phyloP scores from a whole-genome alignment of 1,140 invertebrate species.

The Belonocnema kinseyi region DNA sequence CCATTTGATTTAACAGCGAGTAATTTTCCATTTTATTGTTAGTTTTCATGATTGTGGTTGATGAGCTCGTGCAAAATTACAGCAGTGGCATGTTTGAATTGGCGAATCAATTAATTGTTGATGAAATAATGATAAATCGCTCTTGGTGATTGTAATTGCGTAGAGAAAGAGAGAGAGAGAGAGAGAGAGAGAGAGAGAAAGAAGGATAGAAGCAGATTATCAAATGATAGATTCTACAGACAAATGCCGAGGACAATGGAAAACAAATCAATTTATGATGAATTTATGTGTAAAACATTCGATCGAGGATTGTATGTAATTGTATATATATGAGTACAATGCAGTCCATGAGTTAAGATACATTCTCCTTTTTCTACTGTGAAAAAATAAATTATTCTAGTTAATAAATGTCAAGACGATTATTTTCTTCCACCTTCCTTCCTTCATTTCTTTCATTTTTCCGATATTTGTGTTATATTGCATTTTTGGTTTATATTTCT shows the following conservation, averaged over 20 bases:
- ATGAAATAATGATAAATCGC: too few species aligned
- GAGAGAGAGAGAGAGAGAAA: too few species aligned
- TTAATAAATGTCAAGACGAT: constrained; percentile 67
- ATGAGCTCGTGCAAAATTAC: too few species aligned
- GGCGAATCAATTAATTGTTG: too few species aligned
- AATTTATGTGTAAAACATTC: constrained; percentile 73
- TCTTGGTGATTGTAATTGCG: too few species aligned
- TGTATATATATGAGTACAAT: constrained; percentile 72
- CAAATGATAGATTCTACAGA: constrained; percentile 44
- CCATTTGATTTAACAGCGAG: constrained; percentile 35
- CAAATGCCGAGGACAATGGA: constrained; percentile 61
- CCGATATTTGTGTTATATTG: neutral
- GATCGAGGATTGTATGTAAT: constrained; percentile 75
- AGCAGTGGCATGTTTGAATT: too few species aligned
- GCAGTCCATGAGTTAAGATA: constrained; percentile 75
- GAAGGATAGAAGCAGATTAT: constrained; percentile 43
- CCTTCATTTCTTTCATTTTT: neutral
- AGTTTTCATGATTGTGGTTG: neutral
- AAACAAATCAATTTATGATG: constrained; percentile 68
- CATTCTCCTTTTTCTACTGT: constrained; percentile 79
- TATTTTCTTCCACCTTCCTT: constrained; percentile 6
- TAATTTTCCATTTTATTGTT: constrained; percentile 36
- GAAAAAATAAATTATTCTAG: constrained; percentile 78
- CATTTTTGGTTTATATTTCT: too few species aligned
- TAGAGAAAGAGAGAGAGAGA: constrained; percentile 38